Percentiles rank a stretch among this genome's conserved stretches.
Conservation (phyloP, 92 coral and sea anemone genomes). For the Virgularia gustaviana region DNA sequence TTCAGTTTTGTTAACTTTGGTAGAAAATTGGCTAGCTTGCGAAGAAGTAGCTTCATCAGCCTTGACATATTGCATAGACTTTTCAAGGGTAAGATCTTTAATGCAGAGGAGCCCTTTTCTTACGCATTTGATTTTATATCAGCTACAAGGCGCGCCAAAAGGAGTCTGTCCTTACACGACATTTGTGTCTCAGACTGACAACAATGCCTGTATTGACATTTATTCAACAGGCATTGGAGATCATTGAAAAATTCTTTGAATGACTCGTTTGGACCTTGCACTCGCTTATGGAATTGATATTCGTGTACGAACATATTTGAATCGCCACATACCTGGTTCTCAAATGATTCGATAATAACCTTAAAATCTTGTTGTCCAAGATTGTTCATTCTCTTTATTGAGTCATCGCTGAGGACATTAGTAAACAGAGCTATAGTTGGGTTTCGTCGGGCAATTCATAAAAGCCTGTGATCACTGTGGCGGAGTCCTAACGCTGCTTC, state of each 20-base stretch:
- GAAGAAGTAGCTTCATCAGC: no score
- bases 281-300: slow-evolving; percentile 34
- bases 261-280: slow-evolving; percentile 30
- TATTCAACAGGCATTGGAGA: slow-evolving; percentile 31
- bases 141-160: slow-evolving; percentile 32
- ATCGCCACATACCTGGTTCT: slow-evolving; percentile 36
- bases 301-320: slow-evolving; percentile 36
- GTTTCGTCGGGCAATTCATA: no score
- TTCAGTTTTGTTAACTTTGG: no score
- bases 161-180: slow-evolving; percentile 39
- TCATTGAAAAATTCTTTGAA: slow-evolving; percentile 36
- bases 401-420: no score
- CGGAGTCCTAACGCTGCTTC: no score
- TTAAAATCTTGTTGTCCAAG: slow-evolving; percentile 12
- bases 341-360: slow-evolving; percentile 19
- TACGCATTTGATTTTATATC: slow-evolving; percentile 42
- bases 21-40: no score
- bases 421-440: no score
- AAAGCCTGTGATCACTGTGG: no score
- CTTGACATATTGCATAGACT: no score
- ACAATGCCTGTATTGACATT: slow-evolving; percentile 32
- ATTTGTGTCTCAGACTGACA: slow-evolving; percentile 13
- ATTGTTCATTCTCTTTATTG: slow-evolving; percentile 34
- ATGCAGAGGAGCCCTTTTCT: no score
- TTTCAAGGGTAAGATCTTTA: no score